Evolutionary conservation across 2,113 vertebrate genomes (phyloP).

Genomic region (Dasyurus viverrinus): DNA sequence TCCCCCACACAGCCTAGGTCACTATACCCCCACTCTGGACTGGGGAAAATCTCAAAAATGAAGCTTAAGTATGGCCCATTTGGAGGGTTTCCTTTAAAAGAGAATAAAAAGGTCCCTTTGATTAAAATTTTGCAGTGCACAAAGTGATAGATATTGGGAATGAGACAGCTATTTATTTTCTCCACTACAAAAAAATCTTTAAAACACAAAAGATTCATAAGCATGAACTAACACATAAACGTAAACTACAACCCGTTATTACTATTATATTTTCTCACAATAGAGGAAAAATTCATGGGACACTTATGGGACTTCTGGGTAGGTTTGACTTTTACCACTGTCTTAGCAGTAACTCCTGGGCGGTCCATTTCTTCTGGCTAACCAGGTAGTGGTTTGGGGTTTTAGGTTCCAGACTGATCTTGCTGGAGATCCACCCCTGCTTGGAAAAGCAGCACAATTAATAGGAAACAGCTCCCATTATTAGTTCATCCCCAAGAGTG

Average conservation of each 20-base stretch:
- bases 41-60: not conserved
- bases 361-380: not conserved
- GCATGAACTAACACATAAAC: not conserved
- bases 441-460: not conserved
- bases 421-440: not conserved
- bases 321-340: not conserved
- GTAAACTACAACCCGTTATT: not conserved
- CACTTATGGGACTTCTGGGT: not conserved
- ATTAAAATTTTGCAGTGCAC: not conserved
- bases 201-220: not conserved
- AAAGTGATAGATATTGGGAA: not conserved
- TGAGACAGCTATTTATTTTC: not conserved
- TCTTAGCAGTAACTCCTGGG: not conserved
- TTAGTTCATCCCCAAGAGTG: not conserved
- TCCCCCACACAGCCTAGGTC: not conserved
- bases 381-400: not conserved
- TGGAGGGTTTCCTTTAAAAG: not conserved
- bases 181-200: not conserved
- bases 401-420: not conserved
- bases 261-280: not conserved
- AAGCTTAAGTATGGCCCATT: not conserved
- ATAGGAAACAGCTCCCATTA: not conserved
- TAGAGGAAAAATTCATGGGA: not conserved
- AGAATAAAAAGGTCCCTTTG: not conserved
- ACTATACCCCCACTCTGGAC: not conserved